Evolutionary conservation across 1,140 invertebrate genomes (phyloP), one percentile per base, ranked within the genome.

Genomic region (Drusus annulatus): DNA sequence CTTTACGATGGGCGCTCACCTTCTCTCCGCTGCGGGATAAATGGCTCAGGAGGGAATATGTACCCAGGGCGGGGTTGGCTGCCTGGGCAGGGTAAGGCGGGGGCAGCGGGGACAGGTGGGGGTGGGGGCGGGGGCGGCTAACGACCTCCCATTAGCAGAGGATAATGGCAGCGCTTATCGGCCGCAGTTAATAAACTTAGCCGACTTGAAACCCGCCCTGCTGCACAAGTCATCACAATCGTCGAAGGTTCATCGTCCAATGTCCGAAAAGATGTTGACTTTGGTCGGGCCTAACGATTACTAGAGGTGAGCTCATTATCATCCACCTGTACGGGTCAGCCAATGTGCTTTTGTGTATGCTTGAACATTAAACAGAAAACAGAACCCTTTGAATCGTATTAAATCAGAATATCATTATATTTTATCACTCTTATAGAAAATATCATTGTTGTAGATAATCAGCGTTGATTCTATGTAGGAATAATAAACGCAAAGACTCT

Each of bases 121-220:
- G 52, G 7, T 51, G 7, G 45, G 76, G 50, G 69, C 52, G 31
- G 31, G 62, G 52, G 62, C 51, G 74, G 69, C 79, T 80, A 83
- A 83, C 81, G 81, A 83, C 81, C 81, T 51, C 52, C 79, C 81
- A 80, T 83, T 83, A 83, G 71, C 75, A 54, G 68, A 51, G 71
- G 79, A 80, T 83, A 83, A 83, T 83, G 81, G 81, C 79, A 56
- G 51, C 75, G 79, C 81, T 83, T 83, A 83, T 83, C 81, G 81
- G 79, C 81, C 81, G 76, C 81, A 83, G 81, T 83, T 83, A 83
- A 83, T 83, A 83, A 83, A 80, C 81, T 74, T 25, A 75, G 56
- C 19, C 31, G 60, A n/a, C 25, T 60, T 25, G 62, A 76, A 71
- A 17, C 52, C 21, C 23, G 69, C 69, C 65, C 25, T 17, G 51